Evolutionary conservation across 1,140 invertebrate genomes (phyloP).

Genomic region (Tenebrio molitor): DNA sequence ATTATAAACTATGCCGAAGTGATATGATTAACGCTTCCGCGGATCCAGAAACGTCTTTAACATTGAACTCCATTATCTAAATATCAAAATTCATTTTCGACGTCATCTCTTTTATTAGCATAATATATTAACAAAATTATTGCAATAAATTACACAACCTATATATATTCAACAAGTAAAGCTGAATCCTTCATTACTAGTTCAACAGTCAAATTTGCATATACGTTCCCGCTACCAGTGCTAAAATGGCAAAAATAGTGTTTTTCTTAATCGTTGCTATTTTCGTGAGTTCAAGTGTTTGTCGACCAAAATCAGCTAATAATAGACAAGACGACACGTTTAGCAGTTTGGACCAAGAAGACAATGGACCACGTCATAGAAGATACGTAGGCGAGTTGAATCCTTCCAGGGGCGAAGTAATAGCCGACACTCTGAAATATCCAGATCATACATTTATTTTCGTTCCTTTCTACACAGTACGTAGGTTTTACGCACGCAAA

Average conservation of each 20-base stretch:
- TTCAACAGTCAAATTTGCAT: neutral
- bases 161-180: neutral
- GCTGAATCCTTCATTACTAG: neutral
- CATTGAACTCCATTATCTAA: conserved; percentile 8
- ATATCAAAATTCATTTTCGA: too few relatives aligned
- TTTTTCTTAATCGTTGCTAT: neutral
- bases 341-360: conserved; percentile 1
- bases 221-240: too few relatives aligned
- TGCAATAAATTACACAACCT: neutral
- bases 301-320: conserved; percentile 1
- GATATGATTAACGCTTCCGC: neutral
- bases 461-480: conserved; percentile 5
- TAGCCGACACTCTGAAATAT: conserved; percentile 9
- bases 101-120: conserved; percentile 5
- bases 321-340: neutral
- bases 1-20: neutral
- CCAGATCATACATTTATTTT: neutral
- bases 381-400: conserved; percentile 18
- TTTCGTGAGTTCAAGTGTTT: neutral
- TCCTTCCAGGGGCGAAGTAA: conserved; percentile 17
- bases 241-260: conserved; percentile 7
- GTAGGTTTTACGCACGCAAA: neutral
- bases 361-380: conserved; percentile 1
- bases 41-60: neutral
- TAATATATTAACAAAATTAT: conserved; percentile 5